These are phyloP conservation scores for Choristoneura rosaceana DNA, from an alignment of 2,888 invertebrate genomes.

Conservation along the genomic window DNA sequence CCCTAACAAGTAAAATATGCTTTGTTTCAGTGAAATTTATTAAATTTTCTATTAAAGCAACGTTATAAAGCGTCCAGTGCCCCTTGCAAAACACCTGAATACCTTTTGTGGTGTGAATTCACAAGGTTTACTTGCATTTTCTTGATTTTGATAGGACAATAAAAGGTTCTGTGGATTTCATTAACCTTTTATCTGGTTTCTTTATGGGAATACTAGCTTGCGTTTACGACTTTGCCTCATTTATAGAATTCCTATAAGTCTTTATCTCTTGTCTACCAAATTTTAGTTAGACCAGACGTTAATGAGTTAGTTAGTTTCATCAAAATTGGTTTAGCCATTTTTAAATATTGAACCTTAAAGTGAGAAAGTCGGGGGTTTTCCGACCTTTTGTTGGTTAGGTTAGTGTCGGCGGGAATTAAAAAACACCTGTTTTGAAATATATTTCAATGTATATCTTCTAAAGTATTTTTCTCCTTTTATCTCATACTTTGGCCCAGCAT, in stretches of 20 bases:
- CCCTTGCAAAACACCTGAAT: slow-evolving; percentile 26
- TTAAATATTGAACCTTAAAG: too few species aligned
- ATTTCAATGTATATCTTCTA: too few species aligned
- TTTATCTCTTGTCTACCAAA: too few species aligned
- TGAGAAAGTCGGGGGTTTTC: too few species aligned
- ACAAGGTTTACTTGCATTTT: slow-evolving; percentile 8
- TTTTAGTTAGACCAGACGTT: too few species aligned
- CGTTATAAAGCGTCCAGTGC: slow-evolving; percentile 28
- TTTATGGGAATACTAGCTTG: not conserved
- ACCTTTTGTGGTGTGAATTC: slow-evolving; percentile 13
- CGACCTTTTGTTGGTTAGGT: too few species aligned
- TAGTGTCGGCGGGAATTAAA: too few species aligned
- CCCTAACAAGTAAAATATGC: slow-evolving; percentile 15
- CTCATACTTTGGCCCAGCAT: slow-evolving; percentile 13
- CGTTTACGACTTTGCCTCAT: too few species aligned
- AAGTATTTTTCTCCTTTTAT: not conserved
- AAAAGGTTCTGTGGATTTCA: not conserved
- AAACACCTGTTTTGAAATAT: too few species aligned
- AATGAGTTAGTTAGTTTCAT: too few species aligned
- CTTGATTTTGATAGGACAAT: slow-evolving; percentile 12
- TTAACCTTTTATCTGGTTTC: not conserved
- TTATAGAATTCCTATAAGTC: not conserved
- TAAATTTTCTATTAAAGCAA: slow-evolving; percentile 33
- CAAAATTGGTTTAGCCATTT: too few species aligned
- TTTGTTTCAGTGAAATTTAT: slow-evolving; percentile 24